phyloP scores from a whole-genome alignment of 2,888 invertebrate species.

The Dryobotodes eremita region DNA sequence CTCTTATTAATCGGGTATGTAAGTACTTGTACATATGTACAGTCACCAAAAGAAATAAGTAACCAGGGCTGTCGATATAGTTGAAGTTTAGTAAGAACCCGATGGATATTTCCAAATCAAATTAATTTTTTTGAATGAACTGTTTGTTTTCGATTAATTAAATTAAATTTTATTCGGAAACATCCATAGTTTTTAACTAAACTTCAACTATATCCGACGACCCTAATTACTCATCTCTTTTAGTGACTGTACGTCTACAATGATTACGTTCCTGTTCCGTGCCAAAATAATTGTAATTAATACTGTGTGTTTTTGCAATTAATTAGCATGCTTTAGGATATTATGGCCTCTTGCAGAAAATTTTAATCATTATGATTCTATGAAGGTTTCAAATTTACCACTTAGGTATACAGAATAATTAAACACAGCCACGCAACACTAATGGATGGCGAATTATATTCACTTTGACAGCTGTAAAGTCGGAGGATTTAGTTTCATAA shows the following conservation, averaged over 20 bases:
- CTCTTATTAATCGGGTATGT: neutral
- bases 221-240: too few relatives aligned
- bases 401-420: slow-evolving; percentile 7
- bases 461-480: slow-evolving; percentile 9
- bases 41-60: too few relatives aligned
- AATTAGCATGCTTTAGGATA: neutral
- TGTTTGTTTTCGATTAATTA: too few relatives aligned
- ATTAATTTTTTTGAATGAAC: too few relatives aligned
- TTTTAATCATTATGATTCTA: neutral
- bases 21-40: neutral
- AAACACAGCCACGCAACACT: neutral
- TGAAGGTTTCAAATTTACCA: neutral
- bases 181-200: too few relatives aligned
- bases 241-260: too few relatives aligned
- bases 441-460: neutral
- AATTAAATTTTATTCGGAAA: too few relatives aligned
- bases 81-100: too few relatives aligned
- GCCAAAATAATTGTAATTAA: neutral
- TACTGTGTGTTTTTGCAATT: neutral
- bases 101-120: too few relatives aligned
- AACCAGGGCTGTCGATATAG: too few relatives aligned
- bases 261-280: neutral
- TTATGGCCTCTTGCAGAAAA: neutral
- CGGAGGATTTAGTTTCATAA: neutral
- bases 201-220: too few relatives aligned